phyloP scores from a whole-genome alignment of 2,888 invertebrate genomes.

The Acanthosepion lycidas region DNA sequence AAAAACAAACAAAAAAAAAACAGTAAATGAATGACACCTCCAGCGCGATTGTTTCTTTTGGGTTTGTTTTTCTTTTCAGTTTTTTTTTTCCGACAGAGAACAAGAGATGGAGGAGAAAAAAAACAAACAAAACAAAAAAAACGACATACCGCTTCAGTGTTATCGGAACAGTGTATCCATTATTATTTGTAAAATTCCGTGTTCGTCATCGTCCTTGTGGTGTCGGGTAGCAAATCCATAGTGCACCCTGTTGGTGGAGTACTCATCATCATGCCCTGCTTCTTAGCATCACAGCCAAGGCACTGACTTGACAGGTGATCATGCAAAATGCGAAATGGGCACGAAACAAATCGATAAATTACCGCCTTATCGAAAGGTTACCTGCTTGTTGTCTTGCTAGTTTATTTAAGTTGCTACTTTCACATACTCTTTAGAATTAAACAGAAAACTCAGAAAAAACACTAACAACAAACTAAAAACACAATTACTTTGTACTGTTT shows the following conservation, averaged over 20 bases:
- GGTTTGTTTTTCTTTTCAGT: neutral
- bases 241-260: slow-evolving; percentile 33
- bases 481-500: neutral
- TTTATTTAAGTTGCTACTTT: neutral
- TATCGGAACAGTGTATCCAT: neutral
- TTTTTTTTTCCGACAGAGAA: neutral
- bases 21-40: neutral
- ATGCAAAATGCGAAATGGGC: neutral
- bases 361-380: neutral
- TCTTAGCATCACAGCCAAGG: slow-evolving; percentile 9
- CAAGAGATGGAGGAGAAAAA: neutral
- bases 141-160: neutral
- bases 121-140: neutral
- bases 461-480: neutral
- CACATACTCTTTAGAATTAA: neutral
- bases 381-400: neutral
- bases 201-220: slow-evolving; percentile 33
- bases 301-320: slow-evolving; percentile 10
- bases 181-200: slow-evolving; percentile 11
- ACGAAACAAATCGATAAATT: slow-evolving; percentile 21
- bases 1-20: neutral
- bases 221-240: slow-evolving; percentile 33
- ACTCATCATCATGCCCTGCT: neutral
- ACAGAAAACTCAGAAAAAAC: neutral
- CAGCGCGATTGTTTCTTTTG: neutral